Percentiles rank a stretch among this genome's conserved stretches.
Conservation (phyloP, 2,888 invertebrate species). For the Brenthis hecate region DNA sequence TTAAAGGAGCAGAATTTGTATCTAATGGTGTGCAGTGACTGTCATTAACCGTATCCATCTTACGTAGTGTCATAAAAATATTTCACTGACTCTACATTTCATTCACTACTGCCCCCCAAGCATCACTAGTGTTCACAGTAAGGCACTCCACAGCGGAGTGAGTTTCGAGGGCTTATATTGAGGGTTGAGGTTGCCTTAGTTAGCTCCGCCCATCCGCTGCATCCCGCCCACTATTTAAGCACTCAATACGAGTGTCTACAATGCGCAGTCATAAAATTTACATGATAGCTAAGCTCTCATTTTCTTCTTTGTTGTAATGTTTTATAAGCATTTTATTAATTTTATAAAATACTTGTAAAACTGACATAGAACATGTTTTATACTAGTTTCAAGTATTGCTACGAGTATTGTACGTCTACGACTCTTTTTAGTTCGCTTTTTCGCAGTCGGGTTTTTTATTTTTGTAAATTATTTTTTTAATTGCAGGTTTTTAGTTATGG, state of each 20-base stretch:
- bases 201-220: constrained; percentile 38
- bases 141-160: constrained; percentile 36
- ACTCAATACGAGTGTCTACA: constrained; percentile 21
- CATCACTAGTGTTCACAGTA: constrained; percentile 22
- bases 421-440: too few relatives aligned
- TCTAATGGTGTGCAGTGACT: constrained; percentile 42
- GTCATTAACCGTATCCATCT: constrained; percentile 60
- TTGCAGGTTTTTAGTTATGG: too few relatives aligned
- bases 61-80: constrained; percentile 9
- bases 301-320: not conserved
- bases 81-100: constrained; percentile 16
- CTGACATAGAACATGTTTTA: too few relatives aligned
- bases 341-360: too few relatives aligned
- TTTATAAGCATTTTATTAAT: not conserved
- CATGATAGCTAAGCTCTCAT: not conserved
- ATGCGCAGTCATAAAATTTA: constrained; percentile 5
- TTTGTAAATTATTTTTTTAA: too few relatives aligned
- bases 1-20: constrained; percentile 23
- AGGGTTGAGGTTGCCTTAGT: constrained; percentile 36
- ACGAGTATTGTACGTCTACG: too few relatives aligned
- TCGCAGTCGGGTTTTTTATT: too few relatives aligned
- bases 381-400: too few relatives aligned
- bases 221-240: constrained; percentile 46
- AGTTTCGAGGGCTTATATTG: constrained; percentile 42
- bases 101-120: constrained; percentile 20